phyloP scores from a whole-genome alignment of 2,113 vertebrate species.

The Silurus glanis region DNA sequence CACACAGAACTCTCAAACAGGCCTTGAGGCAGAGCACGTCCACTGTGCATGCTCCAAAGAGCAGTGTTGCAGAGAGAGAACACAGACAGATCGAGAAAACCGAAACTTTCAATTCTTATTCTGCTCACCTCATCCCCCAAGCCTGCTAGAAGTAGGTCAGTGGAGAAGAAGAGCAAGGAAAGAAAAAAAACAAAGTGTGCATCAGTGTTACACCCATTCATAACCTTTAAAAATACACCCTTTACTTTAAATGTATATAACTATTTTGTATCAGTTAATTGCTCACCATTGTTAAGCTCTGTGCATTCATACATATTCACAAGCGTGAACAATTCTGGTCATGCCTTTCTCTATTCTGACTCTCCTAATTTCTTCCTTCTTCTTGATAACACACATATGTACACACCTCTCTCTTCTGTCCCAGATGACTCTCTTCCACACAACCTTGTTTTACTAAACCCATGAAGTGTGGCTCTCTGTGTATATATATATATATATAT shows the following conservation, averaged over 20 bases:
- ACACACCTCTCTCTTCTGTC: neutral
- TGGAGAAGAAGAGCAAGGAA: slow-evolving; percentile 54
- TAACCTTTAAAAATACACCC: neutral
- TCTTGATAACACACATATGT: neutral
- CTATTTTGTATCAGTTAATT: neutral
- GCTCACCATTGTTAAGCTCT: neutral
- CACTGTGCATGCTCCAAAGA: slow-evolving; percentile 35
- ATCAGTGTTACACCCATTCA: neutral
- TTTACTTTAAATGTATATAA: neutral
- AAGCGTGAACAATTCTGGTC: neutral
- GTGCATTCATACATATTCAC: slow-evolving; percentile 57
- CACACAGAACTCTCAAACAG: slow-evolving; percentile 29
- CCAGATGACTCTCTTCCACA: slow-evolving; percentile 27
- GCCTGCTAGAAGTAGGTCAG: slow-evolving; percentile 70
- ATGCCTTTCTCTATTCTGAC: slow-evolving; percentile 18
- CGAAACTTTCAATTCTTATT: slow-evolving; percentile 68
- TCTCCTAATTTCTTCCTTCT: slow-evolving; percentile 39
- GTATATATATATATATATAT: slow-evolving; percentile 27
- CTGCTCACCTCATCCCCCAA: slow-evolving; percentile 60
- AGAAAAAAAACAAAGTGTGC: slow-evolving; percentile 18
- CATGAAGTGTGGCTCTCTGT: neutral
- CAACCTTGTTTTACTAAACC: neutral
- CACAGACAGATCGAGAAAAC: slow-evolving; percentile 32
- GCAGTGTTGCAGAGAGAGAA: slow-evolving; percentile 32
- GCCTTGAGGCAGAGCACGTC: slow-evolving; percentile 44